Evolutionary conservation across 2,888 invertebrate species (phyloP).

Genomic region (Xestia xanthographa): DNA sequence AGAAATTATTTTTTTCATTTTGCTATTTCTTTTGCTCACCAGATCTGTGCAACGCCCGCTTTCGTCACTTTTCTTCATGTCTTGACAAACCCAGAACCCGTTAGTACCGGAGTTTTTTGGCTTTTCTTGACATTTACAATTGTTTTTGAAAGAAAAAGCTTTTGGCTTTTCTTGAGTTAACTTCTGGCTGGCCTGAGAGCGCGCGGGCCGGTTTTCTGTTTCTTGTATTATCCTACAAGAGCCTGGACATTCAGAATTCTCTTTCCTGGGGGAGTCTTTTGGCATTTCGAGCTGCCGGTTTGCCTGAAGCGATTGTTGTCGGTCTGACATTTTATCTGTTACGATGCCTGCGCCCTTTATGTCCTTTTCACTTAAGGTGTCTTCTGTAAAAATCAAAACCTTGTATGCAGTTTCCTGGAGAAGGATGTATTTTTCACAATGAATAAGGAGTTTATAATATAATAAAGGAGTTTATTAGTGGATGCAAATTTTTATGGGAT

Average conservation of each 20-base stretch:
- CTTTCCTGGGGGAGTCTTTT: neutral
- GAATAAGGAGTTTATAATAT: too few relatives aligned
- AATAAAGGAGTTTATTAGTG: too few relatives aligned
- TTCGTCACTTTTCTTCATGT: neutral
- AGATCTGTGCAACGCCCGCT: neutral
- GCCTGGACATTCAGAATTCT: neutral
- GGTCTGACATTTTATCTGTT: neutral
- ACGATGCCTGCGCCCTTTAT: neutral
- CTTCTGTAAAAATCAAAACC: neutral
- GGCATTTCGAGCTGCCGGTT: neutral
- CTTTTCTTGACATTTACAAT: neutral
- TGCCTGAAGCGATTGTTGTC: too few relatives aligned
- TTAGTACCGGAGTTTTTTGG: neutral
- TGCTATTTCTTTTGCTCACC: neutral
- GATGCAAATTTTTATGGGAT: neutral
- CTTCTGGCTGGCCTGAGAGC: neutral
- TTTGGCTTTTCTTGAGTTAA: neutral
- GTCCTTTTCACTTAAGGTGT: neutral
- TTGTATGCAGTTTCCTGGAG: neutral
- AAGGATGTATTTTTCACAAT: neutral
- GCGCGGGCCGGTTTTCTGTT: neutral
- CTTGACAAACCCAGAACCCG: neutral
- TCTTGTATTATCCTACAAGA: neutral
- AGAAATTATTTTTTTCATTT: slow-evolving; percentile 3
- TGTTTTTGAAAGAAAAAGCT: neutral